A percentile compares a stretch with the other conserved stretches of the same genome.
Evolutionary conservation across 2,888 invertebrate species (phyloP).

Genomic region (Agriopis marginaria): DNA sequence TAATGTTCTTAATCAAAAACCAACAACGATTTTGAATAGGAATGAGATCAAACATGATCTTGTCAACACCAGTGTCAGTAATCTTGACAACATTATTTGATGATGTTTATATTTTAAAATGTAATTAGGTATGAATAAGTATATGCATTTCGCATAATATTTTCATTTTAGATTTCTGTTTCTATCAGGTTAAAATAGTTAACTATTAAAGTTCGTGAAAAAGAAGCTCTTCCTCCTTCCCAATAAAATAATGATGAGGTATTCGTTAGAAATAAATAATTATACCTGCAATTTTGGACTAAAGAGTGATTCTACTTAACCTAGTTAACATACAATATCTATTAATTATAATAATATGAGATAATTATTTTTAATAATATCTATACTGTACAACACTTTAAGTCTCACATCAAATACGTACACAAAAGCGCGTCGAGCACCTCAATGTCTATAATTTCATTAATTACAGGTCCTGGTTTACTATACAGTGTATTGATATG

Average conservation of each 20-base stretch:
- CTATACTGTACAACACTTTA: conserved; percentile 83
- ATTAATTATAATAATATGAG: conserved; percentile 60
- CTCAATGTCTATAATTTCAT: conserved; percentile 68
- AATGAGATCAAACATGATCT: conserved; percentile 23
- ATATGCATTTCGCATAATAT: background rate
- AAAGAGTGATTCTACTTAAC: conserved; percentile 82
- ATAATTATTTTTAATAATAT: conserved; percentile 78
- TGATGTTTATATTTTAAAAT: conserved; percentile 2
- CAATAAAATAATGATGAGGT: conserved; percentile 49
- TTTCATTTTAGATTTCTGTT: background rate
- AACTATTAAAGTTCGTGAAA: conserved; percentile 3
- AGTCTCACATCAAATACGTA: conserved; percentile 77
- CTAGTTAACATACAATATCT: conserved; percentile 70
- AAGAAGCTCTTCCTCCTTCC: conserved; percentile 39
- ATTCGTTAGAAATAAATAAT: conserved; percentile 70
- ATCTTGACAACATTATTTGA: conserved; percentile 10
- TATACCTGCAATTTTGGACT: conserved; percentile 79
- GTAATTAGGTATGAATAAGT: background rate
- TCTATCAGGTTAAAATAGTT: background rate
- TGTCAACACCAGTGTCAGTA: background rate
- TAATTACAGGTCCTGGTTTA: conserved; percentile 64
- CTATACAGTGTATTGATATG: conserved; percentile 79
- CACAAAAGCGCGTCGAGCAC: conserved; percentile 61
- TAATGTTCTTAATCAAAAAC: too few relatives aligned
- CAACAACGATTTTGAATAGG: background rate